A percentile compares a stretch with the other conserved stretches of the same genome.
These are phyloP conservation scores for Puffinus mauretanicus DNA, from an alignment of 2,113 vertebrate genomes.

Conservation along the genomic window DNA sequence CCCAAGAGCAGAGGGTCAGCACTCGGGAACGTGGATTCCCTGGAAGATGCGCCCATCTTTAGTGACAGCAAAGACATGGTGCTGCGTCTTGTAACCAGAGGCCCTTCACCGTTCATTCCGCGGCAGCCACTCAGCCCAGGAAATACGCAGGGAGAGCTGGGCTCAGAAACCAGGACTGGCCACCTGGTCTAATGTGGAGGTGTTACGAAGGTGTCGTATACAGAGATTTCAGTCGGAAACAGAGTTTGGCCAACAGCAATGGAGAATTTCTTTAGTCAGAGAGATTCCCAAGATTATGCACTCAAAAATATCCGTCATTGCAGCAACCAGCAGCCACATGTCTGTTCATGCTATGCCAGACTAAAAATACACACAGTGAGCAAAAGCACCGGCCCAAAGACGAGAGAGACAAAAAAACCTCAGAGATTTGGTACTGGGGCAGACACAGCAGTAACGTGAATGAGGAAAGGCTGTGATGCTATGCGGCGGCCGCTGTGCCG, in stretches of 20 bases:
- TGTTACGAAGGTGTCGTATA: neutral
- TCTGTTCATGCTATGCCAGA: neutral
- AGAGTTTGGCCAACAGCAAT: neutral
- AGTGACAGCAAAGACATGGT: neutral
- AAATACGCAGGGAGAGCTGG: fast-evolving
- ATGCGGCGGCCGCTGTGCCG: fast-evolving
- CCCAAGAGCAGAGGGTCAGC: neutral
- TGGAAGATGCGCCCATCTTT: neutral
- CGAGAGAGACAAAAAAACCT: neutral
- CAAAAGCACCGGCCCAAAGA: neutral
- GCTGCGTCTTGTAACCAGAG: neutral
- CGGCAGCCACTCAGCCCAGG: neutral
- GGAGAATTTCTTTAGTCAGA: neutral
- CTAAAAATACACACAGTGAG: neutral
- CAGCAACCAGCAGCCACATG: neutral
- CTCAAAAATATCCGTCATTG: neutral
- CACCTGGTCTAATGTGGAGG: fast-evolving
- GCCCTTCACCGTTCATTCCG: neutral
- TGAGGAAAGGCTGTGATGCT: neutral
- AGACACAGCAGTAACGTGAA: neutral
- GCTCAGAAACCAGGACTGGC: neutral
- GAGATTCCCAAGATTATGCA: neutral
- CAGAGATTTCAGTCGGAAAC: neutral
- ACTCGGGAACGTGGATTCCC: neutral
- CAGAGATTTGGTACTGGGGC: neutral